Evolutionary conservation across 2,797 vertebrate species (phyloP).

Genomic region (Rachycentron canadum): DNA sequence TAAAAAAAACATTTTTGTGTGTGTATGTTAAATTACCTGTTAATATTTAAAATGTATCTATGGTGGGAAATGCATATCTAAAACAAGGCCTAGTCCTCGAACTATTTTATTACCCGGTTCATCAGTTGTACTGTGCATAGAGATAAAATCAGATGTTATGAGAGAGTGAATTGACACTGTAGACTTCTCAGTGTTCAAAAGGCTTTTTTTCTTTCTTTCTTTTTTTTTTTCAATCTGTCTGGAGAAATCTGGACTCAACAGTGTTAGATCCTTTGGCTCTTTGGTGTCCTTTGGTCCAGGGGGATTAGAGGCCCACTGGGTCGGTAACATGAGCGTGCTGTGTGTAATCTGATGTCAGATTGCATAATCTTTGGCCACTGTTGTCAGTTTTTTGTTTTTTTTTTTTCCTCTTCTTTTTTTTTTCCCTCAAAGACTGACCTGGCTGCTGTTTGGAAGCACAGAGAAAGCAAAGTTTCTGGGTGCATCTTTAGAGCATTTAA

Average conservation of each 20-base stretch:
- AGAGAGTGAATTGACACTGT: conserved; percentile 11
- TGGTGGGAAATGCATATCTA: conserved; percentile 25
- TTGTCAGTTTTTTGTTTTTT: not conserved
- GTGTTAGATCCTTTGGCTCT: conserved; percentile 4
- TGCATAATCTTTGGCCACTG: not conserved
- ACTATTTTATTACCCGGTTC: conserved; percentile 26
- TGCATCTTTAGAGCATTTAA: conserved; percentile 6
- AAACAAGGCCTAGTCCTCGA: conserved; percentile 19
- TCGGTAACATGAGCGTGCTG: not conserved
- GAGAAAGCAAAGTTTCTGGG: not conserved
- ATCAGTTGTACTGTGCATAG: conserved; percentile 47
- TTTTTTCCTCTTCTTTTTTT: no score
- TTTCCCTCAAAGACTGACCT: not conserved
- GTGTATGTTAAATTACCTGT: not conserved
- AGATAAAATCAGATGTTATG: conserved; percentile 34
- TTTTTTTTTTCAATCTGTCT: not conserved
- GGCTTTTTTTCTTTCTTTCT: not conserved
- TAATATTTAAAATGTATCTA: conserved; percentile 8
- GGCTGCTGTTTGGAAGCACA: not conserved
- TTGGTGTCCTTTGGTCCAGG: not conserved
- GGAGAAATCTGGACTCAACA: not conserved
- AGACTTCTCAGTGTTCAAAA: not conserved
- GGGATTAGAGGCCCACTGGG: conserved; percentile 10
- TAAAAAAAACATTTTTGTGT: not conserved
- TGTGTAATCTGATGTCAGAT: not conserved